Evolutionary conservation across 2,113 vertebrate species (phyloP), one percentile per base, ranked within the genome.

Genomic region (Elanoides forficatus): DNA sequence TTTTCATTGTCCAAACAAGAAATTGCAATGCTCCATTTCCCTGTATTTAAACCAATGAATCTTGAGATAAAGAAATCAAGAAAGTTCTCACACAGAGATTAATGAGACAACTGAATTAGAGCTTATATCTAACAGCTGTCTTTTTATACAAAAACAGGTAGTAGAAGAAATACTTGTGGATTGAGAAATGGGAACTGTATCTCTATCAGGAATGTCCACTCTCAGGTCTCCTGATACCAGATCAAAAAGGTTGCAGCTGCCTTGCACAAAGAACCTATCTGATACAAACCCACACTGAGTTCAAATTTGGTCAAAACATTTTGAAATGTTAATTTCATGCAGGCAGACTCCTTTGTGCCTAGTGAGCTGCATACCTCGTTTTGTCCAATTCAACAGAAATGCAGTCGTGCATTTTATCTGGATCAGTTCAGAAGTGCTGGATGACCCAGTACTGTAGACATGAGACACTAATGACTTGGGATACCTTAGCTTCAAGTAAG

Each of bases 401-500:
- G 10, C 11, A 72, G 16, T 32, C 15, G 40, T 4, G 1, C 27
- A 19, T 65, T 72, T 65, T 13, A 45, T 62, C 30, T 66, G 36
- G 6, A 45, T 48, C 36, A 30, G 6, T 45, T 75, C 47, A 60
- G 58, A 43, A 75, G 13, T 6, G 25, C 18, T 81, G 27, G 9
- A 15, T 36, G 43, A 79, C 20, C 26, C 27, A n/a, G 19, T 16
- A 15, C 2, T 0, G 0, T 0, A 0, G 40, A 55, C 29, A 40
- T 48, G 20, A 88, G 34, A 13, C 25, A 40, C 7, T 36, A 25
- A 47, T 0, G 1, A 11, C 13, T 34, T 14, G 14, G 5, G 7
- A 23, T 26, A 55, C 13, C 38, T 84, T 16, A 70, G 4, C 17
- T 78, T 62, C 45, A 50, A 22, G 23, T 1, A 26, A 8, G 4